These are phyloP conservation scores for Neoniphon sammara DNA, from an alignment of 2,797 vertebrate species.

Conservation along the genomic window DNA sequence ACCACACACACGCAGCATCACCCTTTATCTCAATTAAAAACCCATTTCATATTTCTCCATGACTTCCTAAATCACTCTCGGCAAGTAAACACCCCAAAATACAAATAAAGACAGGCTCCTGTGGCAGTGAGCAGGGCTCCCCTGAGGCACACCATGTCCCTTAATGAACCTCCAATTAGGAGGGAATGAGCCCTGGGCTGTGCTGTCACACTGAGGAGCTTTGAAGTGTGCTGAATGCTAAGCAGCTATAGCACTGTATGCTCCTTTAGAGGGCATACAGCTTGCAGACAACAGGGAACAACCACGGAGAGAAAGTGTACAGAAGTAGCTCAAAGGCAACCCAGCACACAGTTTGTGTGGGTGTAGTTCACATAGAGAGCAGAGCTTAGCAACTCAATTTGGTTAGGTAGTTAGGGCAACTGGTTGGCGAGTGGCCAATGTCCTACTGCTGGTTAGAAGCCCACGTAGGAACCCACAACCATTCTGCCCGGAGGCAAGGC, in stretches of 20 bases:
- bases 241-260: slow-evolving; percentile 69
- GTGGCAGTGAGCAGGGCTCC: slow-evolving; percentile 65
- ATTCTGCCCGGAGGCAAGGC: slow-evolving; percentile 42
- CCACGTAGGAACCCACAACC: slow-evolving; percentile 43
- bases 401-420: slow-evolving; percentile 46
- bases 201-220: slow-evolving; percentile 74
- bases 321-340: slow-evolving; percentile 82
- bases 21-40: slow-evolving; percentile 78
- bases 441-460: slow-evolving; percentile 43
- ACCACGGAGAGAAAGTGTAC: slow-evolving; percentile 44
- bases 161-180: slow-evolving; percentile 85
- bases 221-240: slow-evolving; percentile 79
- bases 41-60: slow-evolving; percentile 68
- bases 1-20: slow-evolving; percentile 63
- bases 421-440: slow-evolving; percentile 32
- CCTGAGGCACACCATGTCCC: slow-evolving; percentile 72
- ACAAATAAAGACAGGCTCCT: slow-evolving; percentile 61
- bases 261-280: slow-evolving; percentile 62
- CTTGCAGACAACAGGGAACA: slow-evolving; percentile 58
- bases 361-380: slow-evolving; percentile 53
- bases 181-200: slow-evolving; percentile 78
- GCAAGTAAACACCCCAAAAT: slow-evolving; percentile 69
- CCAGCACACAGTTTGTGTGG: slow-evolving; percentile 45
- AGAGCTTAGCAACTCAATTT: slow-evolving; percentile 20
- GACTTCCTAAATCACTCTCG: slow-evolving; percentile 65